A percentile compares a stretch with the other conserved stretches of the same genome.
Conservation (phyloP, 2,888 invertebrate genomes). For the Cosmia trapezina region DNA sequence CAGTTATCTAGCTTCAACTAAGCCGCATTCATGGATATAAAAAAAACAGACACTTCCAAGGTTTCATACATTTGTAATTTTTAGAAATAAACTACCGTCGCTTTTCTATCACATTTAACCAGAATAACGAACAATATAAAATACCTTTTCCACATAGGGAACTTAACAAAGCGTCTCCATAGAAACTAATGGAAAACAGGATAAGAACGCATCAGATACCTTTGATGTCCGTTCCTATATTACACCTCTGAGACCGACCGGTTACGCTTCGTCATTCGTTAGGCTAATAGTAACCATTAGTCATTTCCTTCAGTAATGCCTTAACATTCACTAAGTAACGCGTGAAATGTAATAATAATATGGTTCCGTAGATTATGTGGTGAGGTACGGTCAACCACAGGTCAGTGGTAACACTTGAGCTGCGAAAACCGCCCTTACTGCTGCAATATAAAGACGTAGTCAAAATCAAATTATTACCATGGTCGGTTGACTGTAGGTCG, state of each 20-base stretch:
- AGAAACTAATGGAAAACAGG: slow-evolving; percentile 34
- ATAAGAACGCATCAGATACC: slow-evolving; percentile 47
- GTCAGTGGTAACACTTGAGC: neutral
- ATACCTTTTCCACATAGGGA: neutral
- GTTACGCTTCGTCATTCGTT: slow-evolving; percentile 73
- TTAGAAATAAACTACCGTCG: neutral
- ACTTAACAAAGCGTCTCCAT: slow-evolving; percentile 19
- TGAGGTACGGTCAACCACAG: neutral
- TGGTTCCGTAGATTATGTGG: slow-evolving; percentile 18
- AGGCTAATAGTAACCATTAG: slow-evolving; percentile 79
- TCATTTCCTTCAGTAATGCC: slow-evolving; percentile 79
- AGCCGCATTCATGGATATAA: neutral
- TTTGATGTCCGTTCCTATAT: slow-evolving; percentile 63
- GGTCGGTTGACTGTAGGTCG: slow-evolving; percentile 43
- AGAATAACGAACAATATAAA: slow-evolving; percentile 24
- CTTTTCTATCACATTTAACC: slow-evolving; percentile 6
- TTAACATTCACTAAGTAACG: slow-evolving; percentile 77
- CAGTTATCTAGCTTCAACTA: neutral
- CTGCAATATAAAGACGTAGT: neutral
- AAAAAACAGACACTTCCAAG: neutral
- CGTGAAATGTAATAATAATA: slow-evolving; percentile 60
- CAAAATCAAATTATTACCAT: slow-evolving; percentile 17
- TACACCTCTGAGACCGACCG: slow-evolving; percentile 62
- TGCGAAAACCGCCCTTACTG: neutral
- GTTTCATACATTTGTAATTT: neutral